Percentiles rank a stretch among this genome's conserved stretches.
phyloP scores from a whole-genome alignment of 1,140 invertebrate species.

The Macrotrachela quadricornifera region DNA sequence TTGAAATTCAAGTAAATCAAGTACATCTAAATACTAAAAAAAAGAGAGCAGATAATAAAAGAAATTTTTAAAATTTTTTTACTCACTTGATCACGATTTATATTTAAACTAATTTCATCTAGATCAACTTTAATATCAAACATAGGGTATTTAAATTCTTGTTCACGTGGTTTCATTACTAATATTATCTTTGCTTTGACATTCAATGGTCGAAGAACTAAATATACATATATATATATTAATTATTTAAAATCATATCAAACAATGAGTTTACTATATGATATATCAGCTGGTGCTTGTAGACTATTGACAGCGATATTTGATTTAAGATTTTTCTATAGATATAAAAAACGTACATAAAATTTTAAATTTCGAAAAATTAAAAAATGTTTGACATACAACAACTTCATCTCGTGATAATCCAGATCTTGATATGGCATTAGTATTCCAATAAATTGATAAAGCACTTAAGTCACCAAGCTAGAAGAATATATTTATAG shows the following conservation, averaged over 20 bases:
- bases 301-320: no score
- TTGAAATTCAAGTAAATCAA: background rate
- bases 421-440: background rate
- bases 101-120: constrained; percentile 5
- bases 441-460: constrained; percentile 4
- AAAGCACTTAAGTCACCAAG: constrained; percentile 23
- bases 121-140: constrained; percentile 3
- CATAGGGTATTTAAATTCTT: background rate
- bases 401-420: no score
- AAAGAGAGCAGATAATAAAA: background rate
- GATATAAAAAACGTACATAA: no score
- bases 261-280: background rate
- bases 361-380: no score
- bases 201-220: constrained; percentile 1
- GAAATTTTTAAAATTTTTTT: background rate
- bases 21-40: constrained; percentile 2
- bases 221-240: no score
- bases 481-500: background rate
- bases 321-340: no score
- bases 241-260: background rate
- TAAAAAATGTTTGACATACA: no score
- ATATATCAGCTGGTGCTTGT: no score
- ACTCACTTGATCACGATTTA: constrained; percentile 4
- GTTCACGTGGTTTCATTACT: constrained; percentile 5
- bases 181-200: background rate